Conservation (phyloP, 2,888 invertebrate genomes). For the Eremobia ochroleuca region DNA sequence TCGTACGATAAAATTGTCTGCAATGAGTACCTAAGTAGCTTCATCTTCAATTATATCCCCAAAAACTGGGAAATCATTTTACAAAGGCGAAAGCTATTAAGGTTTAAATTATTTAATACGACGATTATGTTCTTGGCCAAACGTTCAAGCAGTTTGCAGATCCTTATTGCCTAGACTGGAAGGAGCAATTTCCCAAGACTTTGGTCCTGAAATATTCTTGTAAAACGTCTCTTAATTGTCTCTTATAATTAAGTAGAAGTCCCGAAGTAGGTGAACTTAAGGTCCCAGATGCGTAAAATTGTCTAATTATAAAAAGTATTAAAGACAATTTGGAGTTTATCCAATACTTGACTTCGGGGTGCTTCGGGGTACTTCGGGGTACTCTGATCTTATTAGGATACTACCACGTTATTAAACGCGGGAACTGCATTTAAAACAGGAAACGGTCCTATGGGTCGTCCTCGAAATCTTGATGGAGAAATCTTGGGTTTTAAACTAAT, state of each 20-base stretch:
- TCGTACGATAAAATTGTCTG: conserved; percentile 44
- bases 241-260: conserved; percentile 81
- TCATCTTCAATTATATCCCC: conserved; percentile 56
- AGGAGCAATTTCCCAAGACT: conserved; percentile 53
- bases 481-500: conserved; percentile 26
- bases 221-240: conserved; percentile 75
- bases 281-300: conserved; percentile 80
- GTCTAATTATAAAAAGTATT: conserved; percentile 79
- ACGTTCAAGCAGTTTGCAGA: conserved; percentile 30
- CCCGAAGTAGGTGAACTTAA: conserved; percentile 75
- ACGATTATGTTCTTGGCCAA: conserved; percentile 69
- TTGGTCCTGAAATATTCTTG: conserved; percentile 41
- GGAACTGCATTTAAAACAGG: conserved; percentile 51
- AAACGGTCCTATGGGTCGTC: conserved; percentile 33
- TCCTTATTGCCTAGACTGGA: conserved; percentile 45
- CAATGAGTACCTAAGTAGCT: conserved; percentile 57
- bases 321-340: conserved; percentile 75
- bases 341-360: conserved; percentile 56
- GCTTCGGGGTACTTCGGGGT: too few relatives aligned
- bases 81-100: conserved; percentile 71
- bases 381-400: conserved; percentile 42
- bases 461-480: conserved; percentile 22
- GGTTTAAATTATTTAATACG: conserved; percentile 74
- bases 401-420: conserved; percentile 45
- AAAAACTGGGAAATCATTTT: conserved; percentile 72